phyloP scores from a whole-genome alignment of 2,888 invertebrate species.

The Boloria euphrosyne region DNA sequence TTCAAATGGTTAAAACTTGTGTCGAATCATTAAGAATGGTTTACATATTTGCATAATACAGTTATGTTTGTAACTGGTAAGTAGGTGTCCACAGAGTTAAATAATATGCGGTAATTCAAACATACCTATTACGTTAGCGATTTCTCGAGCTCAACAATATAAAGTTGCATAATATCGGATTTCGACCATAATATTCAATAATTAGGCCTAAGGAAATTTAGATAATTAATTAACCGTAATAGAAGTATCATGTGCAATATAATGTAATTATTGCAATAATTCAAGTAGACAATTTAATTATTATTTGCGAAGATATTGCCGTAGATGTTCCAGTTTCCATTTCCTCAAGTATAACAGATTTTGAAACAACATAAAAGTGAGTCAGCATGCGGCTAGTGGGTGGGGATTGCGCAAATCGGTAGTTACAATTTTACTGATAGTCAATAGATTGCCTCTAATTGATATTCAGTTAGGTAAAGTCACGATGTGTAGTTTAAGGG shows the following conservation, averaged over 20 bases:
- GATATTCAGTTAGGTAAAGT: conserved; percentile 43
- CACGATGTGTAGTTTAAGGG: conserved; percentile 43
- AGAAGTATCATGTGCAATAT: background rate
- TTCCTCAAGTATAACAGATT: conserved; percentile 33
- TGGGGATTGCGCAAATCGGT: conserved; percentile 39
- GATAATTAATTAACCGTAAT: conserved; percentile 9
- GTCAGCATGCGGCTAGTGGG: conserved; percentile 32
- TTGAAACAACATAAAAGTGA: conserved; percentile 31
- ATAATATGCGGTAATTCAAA: conserved; percentile 37
- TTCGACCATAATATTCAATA: conserved; percentile 17
- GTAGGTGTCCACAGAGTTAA: conserved; percentile 34
- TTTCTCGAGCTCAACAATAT: conserved; percentile 38
- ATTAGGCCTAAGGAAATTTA: conserved; percentile 11
- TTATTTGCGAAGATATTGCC: conserved; percentile 12
- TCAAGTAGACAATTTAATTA: conserved; percentile 16
- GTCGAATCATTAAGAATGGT: conserved; percentile 23
- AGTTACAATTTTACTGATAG: conserved; percentile 40
- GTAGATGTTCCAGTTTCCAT: conserved; percentile 25
- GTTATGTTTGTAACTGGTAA: conserved; percentile 29
- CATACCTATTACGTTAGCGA: conserved; percentile 40
- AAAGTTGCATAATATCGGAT: conserved; percentile 33
- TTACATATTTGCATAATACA: conserved; percentile 33
- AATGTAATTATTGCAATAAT: conserved; percentile 14
- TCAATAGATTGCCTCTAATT: conserved; percentile 45
- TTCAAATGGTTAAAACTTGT: conserved; percentile 14